Conservation (phyloP, 1,140 invertebrate genomes). For the Trichonephila inaurata region DNA sequence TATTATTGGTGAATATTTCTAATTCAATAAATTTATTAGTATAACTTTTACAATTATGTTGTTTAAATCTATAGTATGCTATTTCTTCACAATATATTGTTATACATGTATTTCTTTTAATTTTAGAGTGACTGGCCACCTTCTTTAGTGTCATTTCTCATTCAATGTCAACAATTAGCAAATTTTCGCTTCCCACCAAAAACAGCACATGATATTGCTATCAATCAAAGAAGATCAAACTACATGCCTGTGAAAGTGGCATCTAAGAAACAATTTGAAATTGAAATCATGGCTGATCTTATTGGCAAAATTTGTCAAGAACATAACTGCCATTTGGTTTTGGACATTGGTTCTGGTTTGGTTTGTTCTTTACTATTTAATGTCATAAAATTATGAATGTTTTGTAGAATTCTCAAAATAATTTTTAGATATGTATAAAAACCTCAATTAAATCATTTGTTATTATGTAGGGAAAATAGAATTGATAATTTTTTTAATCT, state of each 20-base stretch:
- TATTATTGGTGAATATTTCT: no score
- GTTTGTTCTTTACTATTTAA: background rate
- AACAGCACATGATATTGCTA: background rate
- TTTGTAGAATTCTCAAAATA: no score
- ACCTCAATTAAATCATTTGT: no score
- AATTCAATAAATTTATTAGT: no score
- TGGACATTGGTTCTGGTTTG: slow-evolving; percentile 44
- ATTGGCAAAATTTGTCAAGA: slow-evolving; percentile 7
- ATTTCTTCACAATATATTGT: no score
- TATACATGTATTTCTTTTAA: no score
- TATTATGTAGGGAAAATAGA: no score
- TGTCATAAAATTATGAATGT: no score
- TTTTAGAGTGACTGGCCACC: background rate
- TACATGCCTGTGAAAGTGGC: background rate
- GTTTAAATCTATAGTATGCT: no score
- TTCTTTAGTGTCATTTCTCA: background rate
- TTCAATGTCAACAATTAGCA: background rate
- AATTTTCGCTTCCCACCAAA: slow-evolving; percentile 15
- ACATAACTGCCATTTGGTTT: background rate
- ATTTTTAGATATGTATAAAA: no score
- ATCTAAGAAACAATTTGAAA: slow-evolving; percentile 31
- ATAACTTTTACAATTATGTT: no score
- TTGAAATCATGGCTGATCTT: background rate
- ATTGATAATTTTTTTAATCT: no score
- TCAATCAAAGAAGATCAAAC: background rate